Evolutionary conservation across 2,888 invertebrate genomes (phyloP).

Genomic region (Folsomia candida): DNA sequence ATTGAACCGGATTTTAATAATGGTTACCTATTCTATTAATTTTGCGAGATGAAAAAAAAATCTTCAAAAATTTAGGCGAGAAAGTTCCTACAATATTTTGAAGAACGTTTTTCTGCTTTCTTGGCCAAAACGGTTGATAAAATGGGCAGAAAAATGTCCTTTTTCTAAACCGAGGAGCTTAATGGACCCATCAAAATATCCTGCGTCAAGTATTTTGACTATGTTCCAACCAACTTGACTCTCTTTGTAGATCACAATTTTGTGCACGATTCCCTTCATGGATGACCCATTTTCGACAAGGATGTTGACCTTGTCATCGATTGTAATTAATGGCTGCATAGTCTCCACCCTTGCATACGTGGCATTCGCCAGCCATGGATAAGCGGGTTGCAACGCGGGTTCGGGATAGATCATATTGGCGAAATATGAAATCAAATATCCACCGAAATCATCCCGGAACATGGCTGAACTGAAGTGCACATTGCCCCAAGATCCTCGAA

Average conservation of each 20-base stretch:
- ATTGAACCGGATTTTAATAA: too few relatives aligned
- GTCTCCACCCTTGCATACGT: not conserved
- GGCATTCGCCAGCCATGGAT: constrained; percentile 31
- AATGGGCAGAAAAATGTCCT: constrained; percentile 16
- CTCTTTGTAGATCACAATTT: constrained; percentile 5
- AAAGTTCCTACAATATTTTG: too few relatives aligned
- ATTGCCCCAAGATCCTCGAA: constrained; percentile 41
- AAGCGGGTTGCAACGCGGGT: constrained; percentile 34
- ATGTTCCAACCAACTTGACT: constrained; percentile 3
- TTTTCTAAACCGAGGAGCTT: not conserved
- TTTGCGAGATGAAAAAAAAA: too few relatives aligned
- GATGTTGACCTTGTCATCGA: not conserved
- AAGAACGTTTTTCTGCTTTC: constrained; percentile 24
- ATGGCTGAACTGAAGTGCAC: constrained; percentile 42
- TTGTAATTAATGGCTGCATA: not conserved
- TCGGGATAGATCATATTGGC: constrained; percentile 23
- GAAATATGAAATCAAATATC: constrained; percentile 26
- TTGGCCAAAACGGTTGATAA: constrained; percentile 25
- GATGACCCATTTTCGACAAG: not conserved
- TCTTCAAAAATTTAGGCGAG: too few relatives aligned
- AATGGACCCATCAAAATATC: not conserved
- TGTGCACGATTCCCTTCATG: not conserved
- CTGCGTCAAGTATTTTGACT: too few relatives aligned
- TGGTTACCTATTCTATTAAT: too few relatives aligned
- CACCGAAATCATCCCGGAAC: constrained; percentile 20